phyloP scores from a whole-genome alignment of 2,888 invertebrate genomes.

The Syrphus vitripennis region DNA sequence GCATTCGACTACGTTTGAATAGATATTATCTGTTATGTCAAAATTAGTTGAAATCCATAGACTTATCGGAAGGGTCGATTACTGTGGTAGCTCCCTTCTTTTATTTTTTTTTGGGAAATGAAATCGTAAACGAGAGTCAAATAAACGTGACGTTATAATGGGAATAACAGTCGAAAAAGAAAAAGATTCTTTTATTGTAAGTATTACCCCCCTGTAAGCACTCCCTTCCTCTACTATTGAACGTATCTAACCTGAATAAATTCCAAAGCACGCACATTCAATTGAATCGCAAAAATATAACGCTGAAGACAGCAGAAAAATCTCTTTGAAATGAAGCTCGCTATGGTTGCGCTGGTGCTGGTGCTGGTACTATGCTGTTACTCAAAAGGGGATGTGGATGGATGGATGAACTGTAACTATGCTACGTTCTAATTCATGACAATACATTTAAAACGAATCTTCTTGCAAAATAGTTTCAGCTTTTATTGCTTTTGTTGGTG shows the following conservation, averaged over 20 bases:
- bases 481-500: slow-evolving; percentile 36
- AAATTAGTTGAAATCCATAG: slow-evolving; percentile 11
- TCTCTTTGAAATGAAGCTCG: not conserved
- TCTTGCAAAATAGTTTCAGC: slow-evolving; percentile 35
- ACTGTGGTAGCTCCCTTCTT: no score
- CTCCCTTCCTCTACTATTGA: no score
- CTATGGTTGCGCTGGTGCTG: no score
- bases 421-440: slow-evolving; percentile 23
- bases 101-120: no score
- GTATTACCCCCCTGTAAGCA: no score
- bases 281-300: not conserved
- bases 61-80: not conserved
- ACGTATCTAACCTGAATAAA: not conserved
- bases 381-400: not conserved
- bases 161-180: not conserved
- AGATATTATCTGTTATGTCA: slow-evolving; percentile 6
- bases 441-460: slow-evolving; percentile 21
- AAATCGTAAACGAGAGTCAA: not conserved
- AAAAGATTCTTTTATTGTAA: not conserved
- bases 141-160: not conserved
- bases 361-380: no score
- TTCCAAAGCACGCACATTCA: slow-evolving; percentile 21
- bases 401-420: slow-evolving; percentile 27
- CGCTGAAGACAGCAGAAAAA: slow-evolving; percentile 12
- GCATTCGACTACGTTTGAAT: not conserved